Evolutionary conservation across 2,888 invertebrate species (phyloP).

Genomic region (Macrosiphum euphorbiae): DNA sequence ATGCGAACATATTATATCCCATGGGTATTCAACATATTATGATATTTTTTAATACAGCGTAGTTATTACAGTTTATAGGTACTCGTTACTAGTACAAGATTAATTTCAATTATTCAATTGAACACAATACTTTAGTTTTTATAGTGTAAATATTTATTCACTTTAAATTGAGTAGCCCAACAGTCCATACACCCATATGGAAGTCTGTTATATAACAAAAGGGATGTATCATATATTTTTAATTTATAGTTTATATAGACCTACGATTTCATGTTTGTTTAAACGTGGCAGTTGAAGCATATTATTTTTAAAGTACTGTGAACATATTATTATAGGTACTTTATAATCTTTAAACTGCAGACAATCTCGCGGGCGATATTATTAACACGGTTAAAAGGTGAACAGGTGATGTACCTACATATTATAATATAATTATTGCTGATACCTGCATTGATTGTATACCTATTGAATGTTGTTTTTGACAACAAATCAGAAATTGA

Average conservation of each 20-base stretch:
- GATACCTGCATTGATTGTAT: background rate
- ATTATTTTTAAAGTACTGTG: background rate
- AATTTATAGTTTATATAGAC: background rate
- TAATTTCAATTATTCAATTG: background rate
- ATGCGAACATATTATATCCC: background rate
- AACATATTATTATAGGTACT: background rate
- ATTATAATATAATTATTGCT: background rate
- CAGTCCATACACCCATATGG: background rate
- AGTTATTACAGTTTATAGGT: background rate
- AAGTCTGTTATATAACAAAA: background rate
- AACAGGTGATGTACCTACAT: background rate
- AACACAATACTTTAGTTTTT: background rate
- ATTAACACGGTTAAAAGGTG: constrained; percentile 31
- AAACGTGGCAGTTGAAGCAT: background rate
- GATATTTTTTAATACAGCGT: background rate
- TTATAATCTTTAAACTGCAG: constrained; percentile 1
- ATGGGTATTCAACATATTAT: background rate
- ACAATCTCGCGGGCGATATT: constrained; percentile 13
- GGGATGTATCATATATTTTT: background rate
- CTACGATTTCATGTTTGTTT: background rate
- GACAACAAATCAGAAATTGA: constrained; percentile 20
- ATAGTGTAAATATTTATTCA: background rate
- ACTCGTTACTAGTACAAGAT: background rate
- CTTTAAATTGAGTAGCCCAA: background rate
- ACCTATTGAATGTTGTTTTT: constrained; percentile 21